phyloP scores from a whole-genome alignment of 2,113 vertebrate species.

The Gobius niger region DNA sequence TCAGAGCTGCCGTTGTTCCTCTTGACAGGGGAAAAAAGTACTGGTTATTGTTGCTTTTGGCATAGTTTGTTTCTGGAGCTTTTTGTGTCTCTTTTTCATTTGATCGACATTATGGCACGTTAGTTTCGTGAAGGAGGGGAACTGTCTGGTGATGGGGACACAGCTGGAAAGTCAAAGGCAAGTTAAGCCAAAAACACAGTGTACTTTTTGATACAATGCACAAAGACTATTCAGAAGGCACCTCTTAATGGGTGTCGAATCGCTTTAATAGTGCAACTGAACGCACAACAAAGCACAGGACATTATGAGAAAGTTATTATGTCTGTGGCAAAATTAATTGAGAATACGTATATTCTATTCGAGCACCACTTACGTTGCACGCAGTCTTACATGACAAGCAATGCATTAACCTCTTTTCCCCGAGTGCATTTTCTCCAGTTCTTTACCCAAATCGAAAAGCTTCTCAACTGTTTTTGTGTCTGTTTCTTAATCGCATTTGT shows the following conservation, averaged over 20 bases:
- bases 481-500: no score
- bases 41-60: neutral
- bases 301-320: neutral
- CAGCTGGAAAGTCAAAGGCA: constrained; percentile 77
- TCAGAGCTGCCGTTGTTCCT: constrained; percentile 67
- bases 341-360: no score
- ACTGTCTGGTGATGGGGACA: constrained; percentile 77
- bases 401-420: no score
- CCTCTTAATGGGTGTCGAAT: neutral
- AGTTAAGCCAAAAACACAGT: constrained; percentile 47
- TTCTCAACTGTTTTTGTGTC: no score
- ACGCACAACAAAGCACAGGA: neutral
- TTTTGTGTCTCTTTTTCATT: constrained; percentile 73
- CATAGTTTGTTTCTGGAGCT: neutral
- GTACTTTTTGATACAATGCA: neutral
- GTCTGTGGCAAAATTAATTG: neutral
- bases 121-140: constrained; percentile 74
- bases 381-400: no score
- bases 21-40: constrained; percentile 66
- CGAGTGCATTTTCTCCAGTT: no score
- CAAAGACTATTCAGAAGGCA: neutral
- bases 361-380: no score
- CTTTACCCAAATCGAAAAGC: no score
- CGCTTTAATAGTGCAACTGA: neutral
- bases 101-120: constrained; percentile 78